phyloP scores from a whole-genome alignment of 2,797 vertebrate species.

The Neomorphus geoffroyi region DNA sequence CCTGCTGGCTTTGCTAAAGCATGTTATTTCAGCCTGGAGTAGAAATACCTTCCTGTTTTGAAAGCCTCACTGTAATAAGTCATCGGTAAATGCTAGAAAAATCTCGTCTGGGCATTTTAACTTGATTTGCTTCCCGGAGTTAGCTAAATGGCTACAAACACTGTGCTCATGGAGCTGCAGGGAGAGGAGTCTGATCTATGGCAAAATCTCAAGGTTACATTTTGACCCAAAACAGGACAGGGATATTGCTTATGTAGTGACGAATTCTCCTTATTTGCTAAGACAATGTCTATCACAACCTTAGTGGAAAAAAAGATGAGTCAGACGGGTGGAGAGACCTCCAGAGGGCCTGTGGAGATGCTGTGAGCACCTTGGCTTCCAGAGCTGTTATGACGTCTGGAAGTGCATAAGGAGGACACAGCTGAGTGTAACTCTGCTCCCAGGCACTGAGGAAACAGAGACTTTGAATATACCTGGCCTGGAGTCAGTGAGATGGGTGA shows the following conservation, averaged over 20 bases:
- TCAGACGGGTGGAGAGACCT: neutral
- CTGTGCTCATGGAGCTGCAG: neutral
- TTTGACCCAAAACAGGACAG: neutral
- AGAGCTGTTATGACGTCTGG: neutral
- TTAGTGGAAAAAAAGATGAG: neutral
- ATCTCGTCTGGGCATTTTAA: neutral
- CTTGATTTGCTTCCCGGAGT: neutral
- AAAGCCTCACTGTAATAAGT: neutral
- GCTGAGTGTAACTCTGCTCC: neutral
- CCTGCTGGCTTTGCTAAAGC: neutral
- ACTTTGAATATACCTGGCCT: neutral
- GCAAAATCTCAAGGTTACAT: neutral
- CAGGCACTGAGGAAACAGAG: neutral
- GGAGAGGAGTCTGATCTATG: neutral
- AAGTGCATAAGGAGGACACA: neutral
- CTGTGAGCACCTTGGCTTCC: accelerated
- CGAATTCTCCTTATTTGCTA: neutral
- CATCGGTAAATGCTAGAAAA: neutral
- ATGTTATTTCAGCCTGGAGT: neutral
- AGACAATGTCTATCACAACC: neutral
- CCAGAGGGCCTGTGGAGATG: neutral
- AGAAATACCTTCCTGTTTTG: neutral
- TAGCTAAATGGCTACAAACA: neutral
- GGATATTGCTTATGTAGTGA: neutral
- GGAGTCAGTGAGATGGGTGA: neutral